Conservation (phyloP, 2,888 invertebrate genomes). For the Liodrosophila aerea region DNA sequence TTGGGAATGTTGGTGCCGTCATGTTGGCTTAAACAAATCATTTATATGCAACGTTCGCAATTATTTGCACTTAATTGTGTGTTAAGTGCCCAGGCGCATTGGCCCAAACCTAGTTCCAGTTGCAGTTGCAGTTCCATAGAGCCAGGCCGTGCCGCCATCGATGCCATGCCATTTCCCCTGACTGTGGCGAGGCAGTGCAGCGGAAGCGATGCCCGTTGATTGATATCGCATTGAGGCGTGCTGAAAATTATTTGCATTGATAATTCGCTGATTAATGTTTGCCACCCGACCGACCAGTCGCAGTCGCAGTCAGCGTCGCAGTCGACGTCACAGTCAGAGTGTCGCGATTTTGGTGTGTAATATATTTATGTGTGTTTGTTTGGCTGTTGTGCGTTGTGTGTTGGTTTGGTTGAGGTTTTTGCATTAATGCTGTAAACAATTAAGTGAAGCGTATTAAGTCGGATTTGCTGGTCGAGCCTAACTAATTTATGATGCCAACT, state of each 20-base stretch:
- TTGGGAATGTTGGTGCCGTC: constrained; percentile 40
- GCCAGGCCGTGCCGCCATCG: too few species aligned
- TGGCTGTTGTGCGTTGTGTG: constrained; percentile 56
- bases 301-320: constrained; percentile 4
- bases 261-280: constrained; percentile 79
- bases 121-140: too few species aligned
- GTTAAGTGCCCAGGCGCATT: constrained; percentile 74
- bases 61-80: constrained; percentile 82
- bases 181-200: constrained; percentile 43
- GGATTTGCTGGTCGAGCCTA: constrained; percentile 62
- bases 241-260: constrained; percentile 79
- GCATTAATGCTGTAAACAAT: constrained; percentile 78
- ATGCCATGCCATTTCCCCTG: too few species aligned
- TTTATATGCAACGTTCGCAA: constrained; percentile 80
- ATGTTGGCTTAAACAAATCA: constrained; percentile 80
- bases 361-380: constrained; percentile 11
- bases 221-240: constrained; percentile 78
- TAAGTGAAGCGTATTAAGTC: constrained; percentile 77
- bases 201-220: constrained; percentile 76
- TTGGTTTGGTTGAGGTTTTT: constrained; percentile 74
- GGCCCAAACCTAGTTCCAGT: too few species aligned
- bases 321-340: constrained; percentile 40
- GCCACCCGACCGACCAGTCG: constrained; percentile 48
- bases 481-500: constrained; percentile 63
- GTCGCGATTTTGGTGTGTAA: constrained; percentile 69